These are phyloP conservation scores for Mola mola DNA, from an alignment of 2,113 vertebrate genomes.

Conservation along the genomic window DNA sequence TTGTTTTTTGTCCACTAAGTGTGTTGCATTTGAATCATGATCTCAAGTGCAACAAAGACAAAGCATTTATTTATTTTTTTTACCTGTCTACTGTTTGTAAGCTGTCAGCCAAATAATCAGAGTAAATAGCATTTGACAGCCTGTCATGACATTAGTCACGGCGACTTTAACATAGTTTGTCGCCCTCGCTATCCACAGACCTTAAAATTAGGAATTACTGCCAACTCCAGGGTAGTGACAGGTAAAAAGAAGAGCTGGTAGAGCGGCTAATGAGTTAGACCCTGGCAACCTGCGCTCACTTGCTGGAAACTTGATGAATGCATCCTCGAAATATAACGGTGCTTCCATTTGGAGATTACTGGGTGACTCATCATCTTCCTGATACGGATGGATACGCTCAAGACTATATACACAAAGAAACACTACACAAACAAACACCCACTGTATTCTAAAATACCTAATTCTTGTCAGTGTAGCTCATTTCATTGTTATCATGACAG, in stretches of 20 bases:
- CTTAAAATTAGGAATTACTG: slow-evolving; percentile 54
- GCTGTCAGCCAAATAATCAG: slow-evolving; percentile 32
- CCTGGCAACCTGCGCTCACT: slow-evolving; percentile 10
- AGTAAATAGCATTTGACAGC: slow-evolving; percentile 54
- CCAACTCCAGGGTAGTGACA: slow-evolving; percentile 19
- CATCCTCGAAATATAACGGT: slow-evolving; percentile 32
- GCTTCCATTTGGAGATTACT: slow-evolving; percentile 46
- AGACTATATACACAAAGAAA: slow-evolving; percentile 9
- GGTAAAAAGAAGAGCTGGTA: slow-evolving; percentile 18
- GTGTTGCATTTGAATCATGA: slow-evolving; percentile 20
- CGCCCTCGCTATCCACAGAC: slow-evolving; percentile 31
- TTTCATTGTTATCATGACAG: neutral
- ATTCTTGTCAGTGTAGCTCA: slow-evolving; percentile 15
- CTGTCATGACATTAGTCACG: slow-evolving; percentile 59
- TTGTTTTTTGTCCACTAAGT: neutral
- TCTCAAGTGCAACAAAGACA: slow-evolving; percentile 3
- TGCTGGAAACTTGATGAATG: slow-evolving; percentile 38
- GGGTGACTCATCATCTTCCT: slow-evolving; percentile 54
- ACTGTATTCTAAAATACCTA: neutral
- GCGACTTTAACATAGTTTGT: slow-evolving; percentile 49
- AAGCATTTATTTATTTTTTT: too few species aligned
- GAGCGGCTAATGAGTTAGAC: slow-evolving; percentile 25
- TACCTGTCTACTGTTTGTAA: slow-evolving; percentile 38
- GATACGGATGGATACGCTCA: slow-evolving; percentile 33
- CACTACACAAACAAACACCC: neutral